Conservation (phyloP, 1,140 invertebrate species). For the Danaus melanippus region DNA sequence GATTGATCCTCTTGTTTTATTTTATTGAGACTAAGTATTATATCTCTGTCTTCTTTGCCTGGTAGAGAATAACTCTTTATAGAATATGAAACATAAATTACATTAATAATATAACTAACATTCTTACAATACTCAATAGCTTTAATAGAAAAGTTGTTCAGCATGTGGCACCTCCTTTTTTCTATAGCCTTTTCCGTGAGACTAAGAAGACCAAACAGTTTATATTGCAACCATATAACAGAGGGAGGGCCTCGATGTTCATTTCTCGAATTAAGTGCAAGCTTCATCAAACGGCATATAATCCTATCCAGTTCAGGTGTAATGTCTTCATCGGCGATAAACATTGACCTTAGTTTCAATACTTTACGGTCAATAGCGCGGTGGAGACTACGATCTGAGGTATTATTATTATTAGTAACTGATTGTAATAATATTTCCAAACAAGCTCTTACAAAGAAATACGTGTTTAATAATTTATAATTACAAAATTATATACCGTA, state of each 20-base stretch:
- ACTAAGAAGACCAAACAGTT: slow-evolving; percentile 50
- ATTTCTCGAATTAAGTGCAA: slow-evolving; percentile 36
- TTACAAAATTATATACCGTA: slow-evolving; percentile 33
- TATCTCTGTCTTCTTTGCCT: too few relatives aligned
- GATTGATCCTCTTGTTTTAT: too few relatives aligned
- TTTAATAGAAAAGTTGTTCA: slow-evolving; percentile 34
- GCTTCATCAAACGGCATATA: slow-evolving; percentile 48
- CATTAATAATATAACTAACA: neutral
- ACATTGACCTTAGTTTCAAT: slow-evolving; percentile 36
- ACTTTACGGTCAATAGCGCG: slow-evolving; percentile 49
- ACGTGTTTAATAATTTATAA: too few relatives aligned
- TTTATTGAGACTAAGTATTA: too few relatives aligned
- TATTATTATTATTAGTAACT: neutral
- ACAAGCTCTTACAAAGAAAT: too few relatives aligned
- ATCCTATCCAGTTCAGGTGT: slow-evolving; percentile 44
- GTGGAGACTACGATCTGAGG: slow-evolving; percentile 36
- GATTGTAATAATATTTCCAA: too few relatives aligned
- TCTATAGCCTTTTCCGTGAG: slow-evolving; percentile 54
- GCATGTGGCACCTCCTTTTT: slow-evolving; percentile 33
- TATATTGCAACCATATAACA: slow-evolving; percentile 48
- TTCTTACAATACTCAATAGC: slow-evolving; percentile 38
- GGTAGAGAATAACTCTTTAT: too few relatives aligned
- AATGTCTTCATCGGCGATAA: slow-evolving; percentile 49
- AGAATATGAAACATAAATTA: neutral
- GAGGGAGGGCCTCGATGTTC: slow-evolving; percentile 27